A percentile compares a stretch with the other conserved stretches of the same genome.
phyloP scores from a whole-genome alignment of 1,140 invertebrate genomes.

The Protaetia brevitarsis region DNA sequence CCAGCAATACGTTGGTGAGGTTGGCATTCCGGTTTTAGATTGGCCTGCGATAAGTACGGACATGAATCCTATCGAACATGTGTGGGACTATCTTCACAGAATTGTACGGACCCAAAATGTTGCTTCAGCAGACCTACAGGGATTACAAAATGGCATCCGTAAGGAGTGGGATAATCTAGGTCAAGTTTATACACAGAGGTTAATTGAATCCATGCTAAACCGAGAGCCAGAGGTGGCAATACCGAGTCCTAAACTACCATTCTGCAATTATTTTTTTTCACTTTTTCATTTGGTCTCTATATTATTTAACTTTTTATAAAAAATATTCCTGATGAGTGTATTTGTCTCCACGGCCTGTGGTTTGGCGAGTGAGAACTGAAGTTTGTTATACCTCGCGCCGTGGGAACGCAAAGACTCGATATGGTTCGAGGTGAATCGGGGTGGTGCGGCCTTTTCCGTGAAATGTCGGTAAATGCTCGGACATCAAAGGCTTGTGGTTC shows the following conservation, averaged over 20 bases:
- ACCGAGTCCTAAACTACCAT: not conserved
- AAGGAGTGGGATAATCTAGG: conserved; percentile 7
- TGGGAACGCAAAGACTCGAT: no score
- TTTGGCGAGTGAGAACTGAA: no score
- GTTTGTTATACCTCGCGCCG: no score
- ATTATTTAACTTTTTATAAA: not conserved
- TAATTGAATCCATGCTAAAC: not conserved
- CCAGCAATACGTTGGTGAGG: conserved; percentile 31
- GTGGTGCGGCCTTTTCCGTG: no score
- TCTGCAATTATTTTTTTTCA: not conserved
- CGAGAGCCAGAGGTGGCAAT: not conserved
- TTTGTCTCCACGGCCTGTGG: no score
- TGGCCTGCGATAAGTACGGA: conserved; percentile 35
- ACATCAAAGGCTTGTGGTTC: no score
- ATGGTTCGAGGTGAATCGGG: no score
- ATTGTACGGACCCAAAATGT: conserved; percentile 19
- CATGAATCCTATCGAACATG: conserved; percentile 47
- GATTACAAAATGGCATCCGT: not conserved
- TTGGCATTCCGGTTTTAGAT: not conserved
- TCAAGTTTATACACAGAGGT: conserved; percentile 13
- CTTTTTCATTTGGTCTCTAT: not conserved
- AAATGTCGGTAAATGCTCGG: no score
- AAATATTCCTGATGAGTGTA: no score
- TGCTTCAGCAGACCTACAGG: not conserved
- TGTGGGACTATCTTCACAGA: conserved; percentile 42